Percentiles rank a stretch among this genome's conserved stretches.
These are phyloP conservation scores for Musca vetustissima DNA, from an alignment of 1,140 invertebrate genomes.

Conservation along the genomic window DNA sequence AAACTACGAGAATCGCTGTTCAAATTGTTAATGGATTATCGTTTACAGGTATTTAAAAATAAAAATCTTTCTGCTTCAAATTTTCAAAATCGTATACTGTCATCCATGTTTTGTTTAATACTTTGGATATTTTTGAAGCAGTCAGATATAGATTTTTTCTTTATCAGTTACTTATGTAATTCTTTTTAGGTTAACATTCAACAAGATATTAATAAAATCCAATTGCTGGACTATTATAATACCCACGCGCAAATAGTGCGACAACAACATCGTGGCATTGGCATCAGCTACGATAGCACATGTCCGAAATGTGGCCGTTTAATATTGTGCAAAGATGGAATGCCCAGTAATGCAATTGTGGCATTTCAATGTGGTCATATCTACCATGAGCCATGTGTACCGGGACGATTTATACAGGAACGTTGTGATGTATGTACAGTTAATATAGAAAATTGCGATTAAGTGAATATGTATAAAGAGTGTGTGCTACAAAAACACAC, in stretches of 20 bases:
- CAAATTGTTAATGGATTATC: constrained; percentile 95
- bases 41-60: constrained; percentile 83
- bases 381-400: constrained; percentile 85
- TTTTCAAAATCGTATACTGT: too few species aligned
- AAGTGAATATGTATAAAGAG: not conserved
- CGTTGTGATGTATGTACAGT: constrained; percentile 64
- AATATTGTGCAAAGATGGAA: constrained; percentile 63
- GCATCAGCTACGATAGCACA: constrained; percentile 68
- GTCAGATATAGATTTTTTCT: not conserved
- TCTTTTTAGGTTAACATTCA: constrained; percentile 73
- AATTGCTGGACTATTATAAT: constrained; percentile 86
- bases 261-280: constrained; percentile 76
- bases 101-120: too few species aligned
- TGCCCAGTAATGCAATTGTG: constrained; percentile 71
- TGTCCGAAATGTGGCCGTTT: constrained; percentile 76
- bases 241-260: constrained; percentile 79
- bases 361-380: constrained; percentile 88
- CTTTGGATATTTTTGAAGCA: too few species aligned
- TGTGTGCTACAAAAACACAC: too few species aligned
- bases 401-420: constrained; percentile 55
- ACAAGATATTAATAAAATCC: constrained; percentile 85
- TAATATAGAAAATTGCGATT: not conserved
- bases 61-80: too few species aligned
- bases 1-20: constrained; percentile 87
- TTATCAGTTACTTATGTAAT: not conserved